Percentiles rank a stretch among this genome's conserved stretches.
Conservation (phyloP, 2,113 vertebrate genomes). For the Balaenoptera acutorostrata region DNA sequence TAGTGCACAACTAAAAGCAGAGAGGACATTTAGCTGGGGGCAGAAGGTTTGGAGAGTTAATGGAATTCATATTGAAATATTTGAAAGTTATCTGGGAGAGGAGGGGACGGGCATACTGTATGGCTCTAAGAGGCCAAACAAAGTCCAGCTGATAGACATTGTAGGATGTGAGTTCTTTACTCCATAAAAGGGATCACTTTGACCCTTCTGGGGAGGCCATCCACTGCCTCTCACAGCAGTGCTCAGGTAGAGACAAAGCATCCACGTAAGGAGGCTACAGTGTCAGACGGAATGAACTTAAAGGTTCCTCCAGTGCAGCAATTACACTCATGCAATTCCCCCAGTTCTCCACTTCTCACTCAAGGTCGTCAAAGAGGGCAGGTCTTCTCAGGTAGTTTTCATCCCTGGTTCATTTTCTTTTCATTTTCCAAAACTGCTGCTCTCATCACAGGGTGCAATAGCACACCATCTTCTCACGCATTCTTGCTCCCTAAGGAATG, state of each 20-base stretch:
- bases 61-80: neutral
- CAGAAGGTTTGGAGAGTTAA: neutral
- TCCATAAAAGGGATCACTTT: neutral
- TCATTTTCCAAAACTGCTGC: conserved; percentile 29
- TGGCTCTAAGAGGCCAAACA: neutral
- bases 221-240: neutral
- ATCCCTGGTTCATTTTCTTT: conserved; percentile 1
- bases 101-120: neutral
- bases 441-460: conserved; percentile 28
- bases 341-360: neutral
- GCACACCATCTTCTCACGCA: neutral
- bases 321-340: neutral
- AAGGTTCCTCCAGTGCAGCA: neutral
- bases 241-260: neutral
- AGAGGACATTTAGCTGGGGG: neutral
- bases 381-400: neutral
- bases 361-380: conserved; percentile 1
- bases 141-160: neutral
- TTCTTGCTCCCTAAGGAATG: conserved; percentile 59
- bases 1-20: neutral
- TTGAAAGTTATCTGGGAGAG: neutral
- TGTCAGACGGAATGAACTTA: neutral
- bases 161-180: neutral
- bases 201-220: neutral
- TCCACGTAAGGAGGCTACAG: neutral